A percentile compares a stretch with the other conserved stretches of the same genome.
Conservation (phyloP, 2,888 invertebrate genomes). For the Drosophila pseudotalamancana region DNA sequence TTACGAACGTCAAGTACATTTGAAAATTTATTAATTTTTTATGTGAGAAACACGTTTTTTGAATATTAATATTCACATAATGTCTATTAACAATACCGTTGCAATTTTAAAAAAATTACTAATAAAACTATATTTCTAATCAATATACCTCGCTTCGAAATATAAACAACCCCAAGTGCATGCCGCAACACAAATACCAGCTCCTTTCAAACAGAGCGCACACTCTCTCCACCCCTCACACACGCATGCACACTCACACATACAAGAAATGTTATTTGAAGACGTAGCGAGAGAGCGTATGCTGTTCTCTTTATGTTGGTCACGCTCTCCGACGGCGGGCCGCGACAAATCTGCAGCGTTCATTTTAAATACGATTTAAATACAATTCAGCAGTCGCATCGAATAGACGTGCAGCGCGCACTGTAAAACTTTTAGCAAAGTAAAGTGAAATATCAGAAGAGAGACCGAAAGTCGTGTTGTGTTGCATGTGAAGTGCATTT, state of each 20-base stretch:
- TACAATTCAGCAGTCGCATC: conserved; percentile 39
- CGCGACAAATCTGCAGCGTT: conserved; percentile 39
- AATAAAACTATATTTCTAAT: conserved; percentile 34
- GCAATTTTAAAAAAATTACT: background rate
- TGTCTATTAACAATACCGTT: background rate
- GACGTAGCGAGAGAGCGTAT: conserved; percentile 24
- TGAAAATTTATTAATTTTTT: too few species aligned
- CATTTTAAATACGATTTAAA: conserved; percentile 41
- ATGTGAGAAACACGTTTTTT: too few species aligned
- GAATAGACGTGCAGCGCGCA: conserved; percentile 40
- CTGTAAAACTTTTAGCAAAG: background rate
- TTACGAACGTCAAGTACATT: rapidly evolving
- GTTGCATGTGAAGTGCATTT: conserved; percentile 31
- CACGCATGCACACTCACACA: conserved; percentile 3
- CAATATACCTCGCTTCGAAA: conserved; percentile 25
- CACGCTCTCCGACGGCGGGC: conserved; percentile 22
- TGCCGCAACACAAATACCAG: background rate
- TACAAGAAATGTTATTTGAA: conserved; percentile 1
- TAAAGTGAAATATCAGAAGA: background rate
- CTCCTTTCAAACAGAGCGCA: background rate
- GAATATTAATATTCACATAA: too few species aligned
- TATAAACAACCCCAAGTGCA: conserved; percentile 28
- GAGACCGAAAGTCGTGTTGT: conserved; percentile 23
- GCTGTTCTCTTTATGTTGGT: conserved; percentile 21
- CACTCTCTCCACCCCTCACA: conserved; percentile 5